Conservation (phyloP, 37 sponge, comb jelly and placozoan species). For the Petrosia ficiformis region DNA sequence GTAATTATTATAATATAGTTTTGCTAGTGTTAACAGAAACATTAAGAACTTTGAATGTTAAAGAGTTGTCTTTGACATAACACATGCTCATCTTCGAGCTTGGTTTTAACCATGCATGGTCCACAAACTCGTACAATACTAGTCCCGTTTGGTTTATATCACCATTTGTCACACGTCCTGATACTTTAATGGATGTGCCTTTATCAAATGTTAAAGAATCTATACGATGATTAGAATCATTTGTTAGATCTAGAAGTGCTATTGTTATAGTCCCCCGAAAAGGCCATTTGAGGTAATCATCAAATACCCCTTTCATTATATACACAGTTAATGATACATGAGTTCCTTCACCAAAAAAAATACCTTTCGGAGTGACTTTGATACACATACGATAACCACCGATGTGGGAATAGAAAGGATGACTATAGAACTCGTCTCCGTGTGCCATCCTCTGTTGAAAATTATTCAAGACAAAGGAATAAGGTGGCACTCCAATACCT, state of each 20-base stretch:
- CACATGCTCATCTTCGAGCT: not conserved
- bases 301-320: not conserved
- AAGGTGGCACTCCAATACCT: not conserved
- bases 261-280: not conserved
- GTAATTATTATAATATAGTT: not conserved
- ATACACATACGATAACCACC: conserved; percentile 25
- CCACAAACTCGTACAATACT: not conserved
- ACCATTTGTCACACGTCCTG: conserved; percentile 3
- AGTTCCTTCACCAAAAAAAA: not conserved
- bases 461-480: not conserved
- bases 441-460: not conserved
- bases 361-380: not conserved
- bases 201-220: not conserved
- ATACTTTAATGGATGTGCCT: not conserved
- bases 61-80: not conserved
- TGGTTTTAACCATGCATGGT: not conserved
- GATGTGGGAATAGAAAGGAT: conserved; percentile 20
- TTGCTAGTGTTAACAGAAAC: not conserved
- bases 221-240: not conserved
- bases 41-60: not conserved
- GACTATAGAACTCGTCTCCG: not conserved
- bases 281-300: conserved; percentile 1
- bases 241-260: not conserved
- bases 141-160: not conserved
- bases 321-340: not conserved